Percentiles rank a stretch among this genome's conserved stretches.
Evolutionary conservation across 2,888 invertebrate species (phyloP).

Genomic region (Tetramorium bicarinatum): DNA sequence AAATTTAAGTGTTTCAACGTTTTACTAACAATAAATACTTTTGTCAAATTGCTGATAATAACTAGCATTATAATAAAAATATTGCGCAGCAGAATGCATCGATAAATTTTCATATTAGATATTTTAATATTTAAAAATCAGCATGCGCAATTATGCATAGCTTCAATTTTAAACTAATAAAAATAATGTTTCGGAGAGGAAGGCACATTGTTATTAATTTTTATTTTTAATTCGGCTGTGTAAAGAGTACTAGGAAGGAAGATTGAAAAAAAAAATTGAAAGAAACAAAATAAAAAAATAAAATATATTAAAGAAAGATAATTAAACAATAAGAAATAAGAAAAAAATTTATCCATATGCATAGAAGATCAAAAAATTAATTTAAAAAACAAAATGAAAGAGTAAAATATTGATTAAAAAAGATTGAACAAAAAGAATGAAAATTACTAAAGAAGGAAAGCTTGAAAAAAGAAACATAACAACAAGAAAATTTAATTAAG

Average conservation of each 20-base stretch:
- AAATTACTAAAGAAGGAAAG: background rate
- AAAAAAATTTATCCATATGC: background rate
- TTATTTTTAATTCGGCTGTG: background rate
- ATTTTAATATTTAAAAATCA: background rate
- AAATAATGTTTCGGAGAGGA: background rate
- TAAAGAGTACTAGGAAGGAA: background rate
- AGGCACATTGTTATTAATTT: background rate
- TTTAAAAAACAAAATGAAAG: background rate
- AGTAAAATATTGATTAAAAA: background rate
- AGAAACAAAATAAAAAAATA: background rate
- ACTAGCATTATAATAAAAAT: background rate
- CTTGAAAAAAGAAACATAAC: background rate
- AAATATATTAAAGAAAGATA: background rate
- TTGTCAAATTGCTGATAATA: background rate
- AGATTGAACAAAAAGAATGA: background rate
- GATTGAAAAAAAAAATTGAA: background rate
- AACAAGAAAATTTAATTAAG: background rate
- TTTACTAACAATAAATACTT: conserved; percentile 10
- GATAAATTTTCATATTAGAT: background rate
- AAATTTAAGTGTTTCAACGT: background rate
- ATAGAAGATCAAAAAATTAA: background rate
- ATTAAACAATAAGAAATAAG: background rate
- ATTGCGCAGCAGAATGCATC: background rate
- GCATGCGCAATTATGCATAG: background rate
- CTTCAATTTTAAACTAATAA: background rate